Evolutionary conservation across 2,888 invertebrate species (phyloP).

Genomic region (Melanotus villosus): DNA sequence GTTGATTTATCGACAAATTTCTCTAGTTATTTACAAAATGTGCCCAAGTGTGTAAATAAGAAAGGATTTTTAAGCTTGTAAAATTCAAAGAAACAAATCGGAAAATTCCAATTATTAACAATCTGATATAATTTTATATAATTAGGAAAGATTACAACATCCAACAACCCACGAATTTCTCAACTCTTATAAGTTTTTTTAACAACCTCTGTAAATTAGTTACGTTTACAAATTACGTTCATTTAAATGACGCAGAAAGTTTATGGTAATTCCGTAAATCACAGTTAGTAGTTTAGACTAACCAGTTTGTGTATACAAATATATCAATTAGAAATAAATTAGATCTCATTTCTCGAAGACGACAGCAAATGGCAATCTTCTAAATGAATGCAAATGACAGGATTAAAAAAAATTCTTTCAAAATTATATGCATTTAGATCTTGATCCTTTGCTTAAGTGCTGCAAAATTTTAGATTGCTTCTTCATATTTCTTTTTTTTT

Average conservation of each 20-base stretch:
- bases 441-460: too few species aligned
- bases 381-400: conserved; percentile 6
- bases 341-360: not conserved
- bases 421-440: too few species aligned
- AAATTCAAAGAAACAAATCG: too few species aligned
- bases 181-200: not conserved
- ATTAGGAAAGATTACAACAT: too few species aligned
- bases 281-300: not conserved
- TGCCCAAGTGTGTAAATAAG: too few species aligned
- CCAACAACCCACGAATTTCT: conserved; percentile 7
- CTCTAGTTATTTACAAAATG: too few species aligned
- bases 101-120: too few species aligned
- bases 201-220: not conserved
- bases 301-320: conserved; percentile 6
- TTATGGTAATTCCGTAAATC: conserved; percentile 11
- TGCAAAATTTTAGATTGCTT: too few species aligned
- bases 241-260: not conserved
- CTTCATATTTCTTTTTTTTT: too few species aligned
- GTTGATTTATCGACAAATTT: too few species aligned
- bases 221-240: not conserved
- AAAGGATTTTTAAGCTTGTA: too few species aligned
- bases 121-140: not conserved
- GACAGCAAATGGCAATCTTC: not conserved
- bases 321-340: conserved; percentile 13
- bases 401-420: not conserved